These are phyloP conservation scores for Hipposideros armiger DNA, from an alignment of 2,113 vertebrate genomes.

Conservation along the genomic window DNA sequence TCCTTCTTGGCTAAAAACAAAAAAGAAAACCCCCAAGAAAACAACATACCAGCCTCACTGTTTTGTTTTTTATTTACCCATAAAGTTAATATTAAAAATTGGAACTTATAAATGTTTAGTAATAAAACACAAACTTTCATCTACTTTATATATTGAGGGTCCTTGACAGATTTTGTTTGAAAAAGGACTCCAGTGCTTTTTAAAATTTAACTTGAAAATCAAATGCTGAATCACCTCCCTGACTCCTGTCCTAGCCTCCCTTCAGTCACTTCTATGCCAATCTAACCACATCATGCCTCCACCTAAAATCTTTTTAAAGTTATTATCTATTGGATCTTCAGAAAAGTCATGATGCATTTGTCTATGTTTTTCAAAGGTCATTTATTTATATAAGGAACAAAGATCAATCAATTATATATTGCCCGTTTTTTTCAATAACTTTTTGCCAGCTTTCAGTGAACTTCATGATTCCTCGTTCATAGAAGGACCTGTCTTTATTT, in stretches of 20 bases:
- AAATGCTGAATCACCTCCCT: not conserved
- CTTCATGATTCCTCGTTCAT: no score
- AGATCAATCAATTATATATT: no score
- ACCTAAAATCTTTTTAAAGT: conserved; percentile 13
- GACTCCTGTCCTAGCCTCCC: not conserved
- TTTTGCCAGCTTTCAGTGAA: no score
- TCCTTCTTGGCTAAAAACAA: conserved; percentile 20
- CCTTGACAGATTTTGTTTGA: conserved; percentile 35
- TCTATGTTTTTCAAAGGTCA: no score
- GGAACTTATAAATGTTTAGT: conserved; percentile 41
- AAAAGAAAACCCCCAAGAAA: not conserved
- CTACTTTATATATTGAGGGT: conserved; percentile 4
- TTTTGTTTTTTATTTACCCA: not conserved
- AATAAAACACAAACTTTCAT: conserved; percentile 21
- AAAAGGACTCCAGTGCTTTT: not conserved
- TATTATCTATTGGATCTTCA: not conserved
- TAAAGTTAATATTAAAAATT: not conserved
- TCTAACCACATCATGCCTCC: not conserved
- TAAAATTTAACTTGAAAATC: conserved; percentile 48
- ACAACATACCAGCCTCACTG: not conserved
- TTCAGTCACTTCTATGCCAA: not conserved
- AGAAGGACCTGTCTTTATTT: no score
- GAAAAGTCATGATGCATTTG: no score
- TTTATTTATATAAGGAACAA: no score
- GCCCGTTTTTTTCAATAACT: no score